Evolutionary conservation across 2,888 invertebrate species (phyloP), one percentile per base, ranked within the genome.

Genomic region (Drosophila setosimentum): DNA sequence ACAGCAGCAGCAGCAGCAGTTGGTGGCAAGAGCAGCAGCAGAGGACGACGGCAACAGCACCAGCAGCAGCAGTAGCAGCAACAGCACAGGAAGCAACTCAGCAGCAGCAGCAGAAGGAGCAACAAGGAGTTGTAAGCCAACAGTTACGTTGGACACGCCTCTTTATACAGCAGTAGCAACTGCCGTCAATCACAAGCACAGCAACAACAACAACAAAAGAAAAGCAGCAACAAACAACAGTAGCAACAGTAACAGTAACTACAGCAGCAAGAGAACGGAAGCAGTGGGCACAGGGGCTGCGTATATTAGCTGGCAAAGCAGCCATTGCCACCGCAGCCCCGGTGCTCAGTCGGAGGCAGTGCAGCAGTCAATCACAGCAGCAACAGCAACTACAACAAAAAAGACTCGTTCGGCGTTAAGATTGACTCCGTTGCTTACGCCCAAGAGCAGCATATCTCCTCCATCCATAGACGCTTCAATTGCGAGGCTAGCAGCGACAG

Each of bases 271-370:
- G 87, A 76, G 45, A 66, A 73, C 68, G 88, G 82, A 63, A 77
- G 68, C 66, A 42, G 57, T 42, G 87, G 83, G 85, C 85, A 89
- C 89, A 87, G 87, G 87, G 87, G 87, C 87, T 87, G 87, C 87
- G 87, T 87, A 74, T 76, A 89, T 84, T 87, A 89, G 87, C 87
- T 87, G 87, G 87, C 87, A 89, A 59, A 90, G 90, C 87, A 89
- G 89, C 89, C 89, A 87, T 87, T 80, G 87, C 85, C 76, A 87
- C 86, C 80, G 89, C 91, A 90, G 89, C 83, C 90, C 87, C 83
- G 90, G 82, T 84, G 83, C 83, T 83, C 77, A 60, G 64, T 55
- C 75, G 73, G 68, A 83, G 68, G 58, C 54, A 57, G 57, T 40
- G 65, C 68, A 68, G 68, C 59, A 35, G 68, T 55, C 55, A 55